These are phyloP conservation scores for Sitta europaea DNA, from an alignment of 2,113 vertebrate species.

Conservation along the genomic window DNA sequence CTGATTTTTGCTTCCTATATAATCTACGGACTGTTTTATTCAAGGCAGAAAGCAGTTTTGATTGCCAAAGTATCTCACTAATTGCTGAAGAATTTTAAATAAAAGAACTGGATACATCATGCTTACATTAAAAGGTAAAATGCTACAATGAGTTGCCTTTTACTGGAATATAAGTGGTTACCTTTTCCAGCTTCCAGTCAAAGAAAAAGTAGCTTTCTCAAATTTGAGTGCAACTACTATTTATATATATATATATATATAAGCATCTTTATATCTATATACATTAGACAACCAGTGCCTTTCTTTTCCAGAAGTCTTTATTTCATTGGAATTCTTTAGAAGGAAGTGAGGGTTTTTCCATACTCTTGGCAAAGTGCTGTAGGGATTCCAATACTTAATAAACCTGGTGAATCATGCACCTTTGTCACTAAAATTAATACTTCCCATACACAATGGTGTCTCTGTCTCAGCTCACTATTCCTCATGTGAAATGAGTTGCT, in stretches of 20 bases:
- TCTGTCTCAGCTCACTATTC: background rate
- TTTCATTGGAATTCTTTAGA: background rate
- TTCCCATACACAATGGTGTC: background rate
- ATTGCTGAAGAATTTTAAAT: background rate
- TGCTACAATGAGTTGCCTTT: background rate
- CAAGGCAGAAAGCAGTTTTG: constrained; percentile 23
- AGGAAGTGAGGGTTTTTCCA: constrained; percentile 7
- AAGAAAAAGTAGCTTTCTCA: constrained; percentile 55
- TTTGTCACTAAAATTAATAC: constrained; percentile 5
- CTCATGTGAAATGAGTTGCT: background rate
- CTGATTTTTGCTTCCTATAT: constrained; percentile 21
- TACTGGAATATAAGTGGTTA: constrained; percentile 30
- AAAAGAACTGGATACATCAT: constrained; percentile 7
- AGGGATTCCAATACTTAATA: background rate
- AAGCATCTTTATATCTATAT: constrained; percentile 56
- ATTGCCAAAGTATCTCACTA: background rate
- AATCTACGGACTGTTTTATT: background rate
- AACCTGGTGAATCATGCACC: background rate
- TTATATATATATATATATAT: background rate
- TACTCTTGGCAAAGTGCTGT: background rate
- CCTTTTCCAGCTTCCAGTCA: constrained; percentile 45
- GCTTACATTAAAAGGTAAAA: constrained; percentile 15
- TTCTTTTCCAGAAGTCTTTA: constrained; percentile 42
- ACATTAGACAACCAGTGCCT: constrained; percentile 61
- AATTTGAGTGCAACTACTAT: constrained; percentile 22